Evolutionary conservation across 2,797 vertebrate genomes (phyloP), one percentile per base, ranked within the genome.

Genomic region (Otolemur crassicaudatus): DNA sequence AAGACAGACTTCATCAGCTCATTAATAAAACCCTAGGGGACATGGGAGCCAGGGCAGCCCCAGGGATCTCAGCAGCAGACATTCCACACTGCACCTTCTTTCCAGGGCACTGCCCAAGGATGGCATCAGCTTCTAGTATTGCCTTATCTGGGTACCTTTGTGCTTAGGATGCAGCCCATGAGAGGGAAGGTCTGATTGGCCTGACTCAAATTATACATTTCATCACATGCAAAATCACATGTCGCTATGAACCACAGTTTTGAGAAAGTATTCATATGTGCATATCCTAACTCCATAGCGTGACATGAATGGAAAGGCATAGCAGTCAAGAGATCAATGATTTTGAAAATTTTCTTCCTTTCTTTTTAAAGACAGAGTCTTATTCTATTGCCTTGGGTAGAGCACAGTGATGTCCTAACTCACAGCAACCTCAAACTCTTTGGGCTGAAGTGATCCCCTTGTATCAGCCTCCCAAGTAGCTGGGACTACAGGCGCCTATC

Each of bases 81-180:
- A 12, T 12, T 31, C 29, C 20, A 12, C 17, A 17, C 29, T 60
- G 23, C 19, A 53, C 61, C 31, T 49, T 31, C 83, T 58, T 46
- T 16, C 49, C 16, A 29, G n/a, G 0, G 14, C 31, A 9, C 6
- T 2, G 31, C 2, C 27, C 0, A 19, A 31, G 27, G 80, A 40
- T 16, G 25, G 40, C 53, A 31, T 17, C 20, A 10, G 61, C 11
- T 46, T 40, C 23, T 49, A 23, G n/a, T 63, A 46, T 25, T 2
- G 3, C n/a, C 40, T 69, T 61, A 7, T 8, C 53, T 56, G 20
- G 8, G 34, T 46, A 5, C 5, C 22, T 34, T 10, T 29, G 13
- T 27, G 13, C 16, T 89, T 56, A 14, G 9, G 10, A 16, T 29
- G 29, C 46, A 25, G 61, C 13, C 29, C 10, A 10, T 27, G 56